Evolutionary conservation across 2,888 invertebrate genomes (phyloP).

Genomic region (Ophion ventricosus): DNA sequence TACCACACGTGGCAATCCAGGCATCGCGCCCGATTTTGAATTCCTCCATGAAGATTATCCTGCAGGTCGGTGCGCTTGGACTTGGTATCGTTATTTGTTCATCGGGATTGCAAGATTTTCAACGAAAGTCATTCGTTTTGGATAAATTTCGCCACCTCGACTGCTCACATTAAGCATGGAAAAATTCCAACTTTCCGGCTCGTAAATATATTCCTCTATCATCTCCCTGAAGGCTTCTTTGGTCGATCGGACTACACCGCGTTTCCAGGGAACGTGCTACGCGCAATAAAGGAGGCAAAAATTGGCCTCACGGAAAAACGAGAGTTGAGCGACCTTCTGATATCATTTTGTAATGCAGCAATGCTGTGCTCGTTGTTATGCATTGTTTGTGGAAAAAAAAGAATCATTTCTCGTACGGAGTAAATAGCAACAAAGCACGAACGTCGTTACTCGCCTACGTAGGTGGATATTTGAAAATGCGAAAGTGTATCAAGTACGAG

Average conservation of each 20-base stretch:
- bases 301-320: not conserved
- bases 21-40: not conserved
- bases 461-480: slow-evolving; percentile 49
- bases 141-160: not conserved
- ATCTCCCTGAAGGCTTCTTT: not conserved
- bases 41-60: not conserved
- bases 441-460: slow-evolving; percentile 33
- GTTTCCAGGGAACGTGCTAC: slow-evolving; percentile 20
- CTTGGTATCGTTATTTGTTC: too few species aligned
- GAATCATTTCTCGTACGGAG: not conserved
- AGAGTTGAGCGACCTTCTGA: slow-evolving; percentile 45
- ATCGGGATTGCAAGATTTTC: too few species aligned
- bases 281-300: slow-evolving; percentile 15
- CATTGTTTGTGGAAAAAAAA: slow-evolving; percentile 39
- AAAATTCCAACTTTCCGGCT: too few species aligned
- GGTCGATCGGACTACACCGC: slow-evolving; percentile 40
- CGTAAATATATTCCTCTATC: not conserved
- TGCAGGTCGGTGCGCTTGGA: too few species aligned
- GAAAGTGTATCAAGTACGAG: slow-evolving; percentile 12
- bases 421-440: slow-evolving; percentile 55
- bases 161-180: too few species aligned
- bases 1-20: slow-evolving; percentile 32
- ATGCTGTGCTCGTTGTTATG: slow-evolving; percentile 19
- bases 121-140: not conserved
- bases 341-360: slow-evolving; percentile 32